Percentiles rank a stretch among this genome's conserved stretches.
Evolutionary conservation across 2,888 invertebrate genomes (phyloP).

Genomic region (Thera britannica): DNA sequence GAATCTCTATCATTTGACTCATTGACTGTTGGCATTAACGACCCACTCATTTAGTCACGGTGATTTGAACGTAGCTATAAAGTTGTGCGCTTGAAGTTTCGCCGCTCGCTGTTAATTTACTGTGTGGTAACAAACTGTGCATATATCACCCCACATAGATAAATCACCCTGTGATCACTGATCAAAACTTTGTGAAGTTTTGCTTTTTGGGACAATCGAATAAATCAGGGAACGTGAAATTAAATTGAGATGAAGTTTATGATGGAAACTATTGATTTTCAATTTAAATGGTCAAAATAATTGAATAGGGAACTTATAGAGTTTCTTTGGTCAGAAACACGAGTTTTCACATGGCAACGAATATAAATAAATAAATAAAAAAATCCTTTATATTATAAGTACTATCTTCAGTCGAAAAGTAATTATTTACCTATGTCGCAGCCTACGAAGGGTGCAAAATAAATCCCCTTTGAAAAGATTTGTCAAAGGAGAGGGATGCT

Average conservation of each 20-base stretch:
- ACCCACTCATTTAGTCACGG: background rate
- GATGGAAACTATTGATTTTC: conserved; percentile 53
- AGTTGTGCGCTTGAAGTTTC: conserved; percentile 26
- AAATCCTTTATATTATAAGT: too few species aligned
- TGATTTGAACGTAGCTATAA: conserved; percentile 4
- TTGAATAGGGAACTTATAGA: too few species aligned
- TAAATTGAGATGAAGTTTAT: conserved; percentile 62
- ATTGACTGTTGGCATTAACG: background rate
- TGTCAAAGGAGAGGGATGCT: conserved; percentile 35
- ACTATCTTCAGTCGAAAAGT: conserved; percentile 21
- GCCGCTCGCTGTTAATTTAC: conserved; percentile 35
- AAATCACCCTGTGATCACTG: conserved; percentile 69
- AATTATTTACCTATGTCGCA: conserved; percentile 22
- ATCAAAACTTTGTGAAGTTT: conserved; percentile 70
- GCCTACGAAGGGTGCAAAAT: conserved; percentile 29
- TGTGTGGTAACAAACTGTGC: conserved; percentile 43
- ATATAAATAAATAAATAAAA: too few species aligned
- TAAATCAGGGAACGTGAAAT: conserved; percentile 70
- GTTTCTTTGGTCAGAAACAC: too few species aligned
- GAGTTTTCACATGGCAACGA: too few species aligned
- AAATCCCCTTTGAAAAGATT: conserved; percentile 31
- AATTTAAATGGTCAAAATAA: too few species aligned
- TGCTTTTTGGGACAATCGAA: conserved; percentile 66
- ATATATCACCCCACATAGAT: conserved; percentile 61
- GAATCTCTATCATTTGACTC: background rate